Base-by-base conservation (phyloP, 2,888 invertebrate genomes). In the Cantharis nigra region DNA sequence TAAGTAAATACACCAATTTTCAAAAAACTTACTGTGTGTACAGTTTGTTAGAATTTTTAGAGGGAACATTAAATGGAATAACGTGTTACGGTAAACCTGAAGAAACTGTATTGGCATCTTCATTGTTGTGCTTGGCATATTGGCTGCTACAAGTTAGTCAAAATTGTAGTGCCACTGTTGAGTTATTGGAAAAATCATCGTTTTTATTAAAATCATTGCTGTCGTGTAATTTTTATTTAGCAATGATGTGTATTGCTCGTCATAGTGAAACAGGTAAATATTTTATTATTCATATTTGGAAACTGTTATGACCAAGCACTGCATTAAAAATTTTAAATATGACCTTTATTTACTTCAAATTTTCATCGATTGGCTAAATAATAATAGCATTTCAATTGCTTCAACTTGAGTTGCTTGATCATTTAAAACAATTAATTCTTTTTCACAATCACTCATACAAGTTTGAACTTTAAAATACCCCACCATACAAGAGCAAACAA, bases 11-110 rank as follows among this genome's bases (percentile, higher is more conserved):
- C 88, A 96, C 96, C 82, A 94, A 96, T 71, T 90, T 91, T 76
- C 90, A 90, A 77, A 96, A 97, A 86, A 94, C 96, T 0, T 96
- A 97, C 86, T 98, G 98, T 87, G 93, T 98, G 64, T 91, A 94
- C 18, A 95, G 96, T 82, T 90, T 98, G 5, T 88, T 98, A 72
- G 97, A 97, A 83, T 95, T 98, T 85, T 89, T 98, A 30, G 95
- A 96, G 86, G 92, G 93, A 63, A 92, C 92, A 81, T 82, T 90
- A 84, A 87, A 89, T 18, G 92, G 92, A 10, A 91, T 92, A 73
- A 92, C 92, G 0, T 94, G 92, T 84, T 91, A 95, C 79, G 94
- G 95, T 0, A 97, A 97, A 89, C 93, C 96, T 75, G 98, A 98
- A 86, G 97, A 97, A 87, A 94, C 95, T 82, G 91, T 96, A 14